Conservation (phyloP, 2,888 invertebrate species). For the Arctia plantaginis region DNA sequence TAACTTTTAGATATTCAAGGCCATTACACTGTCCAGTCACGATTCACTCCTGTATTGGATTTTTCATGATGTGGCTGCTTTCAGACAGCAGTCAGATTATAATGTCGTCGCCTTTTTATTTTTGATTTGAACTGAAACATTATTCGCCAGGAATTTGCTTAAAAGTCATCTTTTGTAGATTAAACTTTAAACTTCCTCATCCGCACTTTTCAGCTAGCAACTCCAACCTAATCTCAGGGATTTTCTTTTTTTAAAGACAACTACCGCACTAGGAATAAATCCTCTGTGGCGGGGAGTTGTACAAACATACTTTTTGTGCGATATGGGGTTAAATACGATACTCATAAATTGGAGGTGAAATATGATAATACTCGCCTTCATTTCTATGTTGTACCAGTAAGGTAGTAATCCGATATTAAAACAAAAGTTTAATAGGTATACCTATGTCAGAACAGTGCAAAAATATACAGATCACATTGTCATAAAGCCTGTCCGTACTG, state of each 20-base stretch:
- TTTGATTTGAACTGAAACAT: background rate
- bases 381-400: too few relatives aligned
- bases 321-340: too few relatives aligned
- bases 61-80: constrained; percentile 51
- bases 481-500: constrained; percentile 6
- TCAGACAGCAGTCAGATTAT: constrained; percentile 42
- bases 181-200: too few relatives aligned
- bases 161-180: background rate
- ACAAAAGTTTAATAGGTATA: background rate
- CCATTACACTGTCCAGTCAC: constrained; percentile 53
- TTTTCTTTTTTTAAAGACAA: too few relatives aligned
- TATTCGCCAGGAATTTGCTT: background rate
- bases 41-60: constrained; percentile 54
- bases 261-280: too few relatives aligned
- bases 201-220: background rate
- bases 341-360: background rate
- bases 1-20: constrained; percentile 45
- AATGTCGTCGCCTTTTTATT: constrained; percentile 30
- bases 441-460: background rate
- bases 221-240: background rate
- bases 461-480: background rate
- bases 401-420: too few relatives aligned
- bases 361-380: background rate
- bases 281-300: too few relatives aligned
- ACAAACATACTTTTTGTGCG: too few relatives aligned